Evolutionary conservation across 2,113 vertebrate species (phyloP).

Genomic region (rabbit (Oryctolagus cuniculus)): DNA sequence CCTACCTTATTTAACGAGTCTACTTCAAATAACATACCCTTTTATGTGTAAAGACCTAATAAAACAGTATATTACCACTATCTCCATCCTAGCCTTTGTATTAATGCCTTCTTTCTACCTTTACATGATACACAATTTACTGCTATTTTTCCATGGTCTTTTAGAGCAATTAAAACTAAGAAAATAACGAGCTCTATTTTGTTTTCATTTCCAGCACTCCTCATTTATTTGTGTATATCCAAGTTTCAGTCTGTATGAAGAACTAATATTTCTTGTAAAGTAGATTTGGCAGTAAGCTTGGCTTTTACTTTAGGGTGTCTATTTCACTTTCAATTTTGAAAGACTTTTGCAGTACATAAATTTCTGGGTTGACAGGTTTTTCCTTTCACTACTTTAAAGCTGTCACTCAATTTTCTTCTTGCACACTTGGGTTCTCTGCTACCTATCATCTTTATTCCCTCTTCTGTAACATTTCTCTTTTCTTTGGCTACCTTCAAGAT

Average conservation of each 20-base stretch:
- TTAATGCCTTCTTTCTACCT: neutral
- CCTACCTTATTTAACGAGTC: neutral
- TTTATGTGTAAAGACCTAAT: neutral
- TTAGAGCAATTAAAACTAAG: neutral
- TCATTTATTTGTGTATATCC: neutral
- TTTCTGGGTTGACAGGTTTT: neutral
- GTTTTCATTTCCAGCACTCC: neutral
- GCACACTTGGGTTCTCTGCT: neutral
- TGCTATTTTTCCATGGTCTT: neutral
- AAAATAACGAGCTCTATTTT: neutral
- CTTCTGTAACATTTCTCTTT: neutral
- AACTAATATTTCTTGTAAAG: neutral
- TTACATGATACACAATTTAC: neutral
- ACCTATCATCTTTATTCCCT: neutral
- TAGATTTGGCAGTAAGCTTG: neutral
- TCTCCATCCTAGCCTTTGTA: neutral
- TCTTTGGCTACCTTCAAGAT: neutral
- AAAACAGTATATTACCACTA: neutral
- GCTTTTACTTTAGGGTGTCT: slow-evolving; percentile 1
- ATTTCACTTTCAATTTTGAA: slow-evolving; percentile 9
- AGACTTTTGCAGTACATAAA: neutral
- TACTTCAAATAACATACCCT: neutral
- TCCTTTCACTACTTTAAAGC: neutral
- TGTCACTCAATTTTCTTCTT: neutral
- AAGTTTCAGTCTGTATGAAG: neutral